Evolutionary conservation across 2,888 invertebrate genomes (phyloP), one percentile per base, ranked within the genome.

Genomic region (Gryllus longicercus): DNA sequence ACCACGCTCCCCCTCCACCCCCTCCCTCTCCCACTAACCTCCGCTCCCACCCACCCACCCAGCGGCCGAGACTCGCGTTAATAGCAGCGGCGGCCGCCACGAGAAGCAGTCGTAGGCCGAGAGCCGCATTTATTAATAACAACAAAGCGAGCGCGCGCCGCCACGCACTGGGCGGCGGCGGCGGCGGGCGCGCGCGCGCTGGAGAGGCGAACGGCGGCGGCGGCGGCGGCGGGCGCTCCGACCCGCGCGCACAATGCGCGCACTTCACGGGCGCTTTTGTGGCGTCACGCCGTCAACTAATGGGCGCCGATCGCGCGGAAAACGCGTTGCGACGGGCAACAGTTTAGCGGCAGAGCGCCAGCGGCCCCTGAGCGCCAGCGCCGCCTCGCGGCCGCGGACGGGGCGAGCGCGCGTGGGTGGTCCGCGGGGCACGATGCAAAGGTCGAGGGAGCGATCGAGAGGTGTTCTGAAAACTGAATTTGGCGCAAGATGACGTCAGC

Each of bases 201-300:
- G 63, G 18, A 63, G 63, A 63, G 63, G 63, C 18, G 10, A 18
- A 4, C 16, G n/a, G 63, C n/a, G 63, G 63, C 3, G n/a, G 63
- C 16, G 63, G 11, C 2, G 63, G 14, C 0, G n/a, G 8, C 1
- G 16, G 16, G 63, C 14, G 14, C 63, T n/a, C 16, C 5, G 16
- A 63, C 8, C 16, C 63, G 0, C n/a, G 63, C 8, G n/a, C 63
- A 16, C 63, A 63, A 63, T 63, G 63, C 16, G 63, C 63, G 63
- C 63, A 63, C 63, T 63, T 63, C 63, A n/a, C 63, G 63, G n/a
- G 63, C 14, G 63, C 63, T 63, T 63, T 63, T 63, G 63, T 63
- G 63, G 63, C 63, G 63, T 63, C 16, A 63, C 63, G 63, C 63
- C 63, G 63, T 63, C 16, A 14, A n/a, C 16, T 16, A 63, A 63